Base-by-base conservation (phyloP, 2,113 vertebrate species). In the Elephantulus edwardii region DNA sequence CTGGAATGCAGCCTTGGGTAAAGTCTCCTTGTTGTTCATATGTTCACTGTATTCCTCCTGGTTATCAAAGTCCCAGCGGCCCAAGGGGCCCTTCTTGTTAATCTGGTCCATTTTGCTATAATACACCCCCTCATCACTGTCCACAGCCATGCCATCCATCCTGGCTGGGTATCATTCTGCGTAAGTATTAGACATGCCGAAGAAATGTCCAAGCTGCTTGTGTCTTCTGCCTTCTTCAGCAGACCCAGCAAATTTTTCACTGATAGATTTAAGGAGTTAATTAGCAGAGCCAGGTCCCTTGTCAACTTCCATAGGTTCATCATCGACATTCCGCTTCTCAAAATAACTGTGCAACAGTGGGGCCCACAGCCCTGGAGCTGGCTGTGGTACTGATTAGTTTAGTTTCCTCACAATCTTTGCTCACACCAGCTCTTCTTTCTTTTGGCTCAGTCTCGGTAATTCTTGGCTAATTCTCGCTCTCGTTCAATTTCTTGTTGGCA, bases 81-180 rank as follows among this genome's bases (percentile, higher is more conserved):
- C 99, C 90, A 99, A 95, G 9, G 99, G 99, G 19, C 99, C 99
- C 54, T 99, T 99, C 97, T 99, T 99, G 95, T 99, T 99, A 22
- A 99, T 99, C 99, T 99, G 99, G 96, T 99, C 99, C 99, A 99
- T 99, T 97, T 99, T 99, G 97, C 99, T 99, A 96, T 99, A 99
- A 97, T 99, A 99, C 74, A 99, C 99, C 88, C 99, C 99, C 79
- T 99, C 99, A 88, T 99, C 99, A 3, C 99, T 99, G 97, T 99
- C 99, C 94, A 99, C 99, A 9, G 99, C 99, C 98, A 99, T 98
- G 94, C 99, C 99, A 78, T 99, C 99, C 99, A 99, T 99, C 99
- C 99, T 99, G 42, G 98, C 99, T 60, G 99, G 99, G 95, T 99
- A 99, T 96, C 99, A 99, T 96, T 99, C 99, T 0, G 99, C 99